These are phyloP conservation scores for Hystrix cristata DNA, from an alignment of 2,113 vertebrate genomes.

Conservation along the genomic window DNA sequence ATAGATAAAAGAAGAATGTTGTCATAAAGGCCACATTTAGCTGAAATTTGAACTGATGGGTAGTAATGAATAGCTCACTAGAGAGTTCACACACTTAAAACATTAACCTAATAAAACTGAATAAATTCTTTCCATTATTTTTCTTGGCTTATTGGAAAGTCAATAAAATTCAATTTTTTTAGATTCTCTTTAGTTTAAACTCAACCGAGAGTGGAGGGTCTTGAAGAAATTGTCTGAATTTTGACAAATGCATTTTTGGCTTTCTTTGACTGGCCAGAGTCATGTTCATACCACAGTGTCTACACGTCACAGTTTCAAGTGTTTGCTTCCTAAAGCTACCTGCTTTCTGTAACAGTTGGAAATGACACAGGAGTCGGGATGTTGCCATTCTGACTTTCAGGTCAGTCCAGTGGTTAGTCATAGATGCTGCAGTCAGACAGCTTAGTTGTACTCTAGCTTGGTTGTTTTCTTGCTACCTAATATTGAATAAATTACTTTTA, in stretches of 20 bases:
- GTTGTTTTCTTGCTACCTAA: neutral
- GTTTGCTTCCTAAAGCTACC: slow-evolving; percentile 24
- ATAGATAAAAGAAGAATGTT: slow-evolving; percentile 50
- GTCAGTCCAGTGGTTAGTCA: neutral
- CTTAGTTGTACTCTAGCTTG: neutral
- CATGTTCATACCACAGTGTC: neutral
- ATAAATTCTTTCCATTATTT: slow-evolving; percentile 76
- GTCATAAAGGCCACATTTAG: slow-evolving; percentile 38
- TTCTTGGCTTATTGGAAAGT: slow-evolving; percentile 64
- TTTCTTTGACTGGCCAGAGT: neutral
- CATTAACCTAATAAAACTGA: slow-evolving; percentile 69
- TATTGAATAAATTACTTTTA: neutral
- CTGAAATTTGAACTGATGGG: slow-evolving; percentile 61
- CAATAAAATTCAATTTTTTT: slow-evolving; percentile 47
- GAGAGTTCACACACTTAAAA: slow-evolving; percentile 31
- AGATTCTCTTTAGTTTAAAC: slow-evolving; percentile 27
- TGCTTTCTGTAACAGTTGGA: neutral
- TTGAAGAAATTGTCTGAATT: slow-evolving; percentile 32
- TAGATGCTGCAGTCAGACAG: neutral
- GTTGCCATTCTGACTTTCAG: fast-evolving
- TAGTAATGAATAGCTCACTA: neutral
- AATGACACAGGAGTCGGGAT: neutral
- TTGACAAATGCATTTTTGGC: neutral
- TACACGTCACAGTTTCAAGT: neutral
- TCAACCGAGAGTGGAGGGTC: neutral